Conservation (phyloP, 1,140 invertebrate species). For the Leptopilina boulardi region DNA sequence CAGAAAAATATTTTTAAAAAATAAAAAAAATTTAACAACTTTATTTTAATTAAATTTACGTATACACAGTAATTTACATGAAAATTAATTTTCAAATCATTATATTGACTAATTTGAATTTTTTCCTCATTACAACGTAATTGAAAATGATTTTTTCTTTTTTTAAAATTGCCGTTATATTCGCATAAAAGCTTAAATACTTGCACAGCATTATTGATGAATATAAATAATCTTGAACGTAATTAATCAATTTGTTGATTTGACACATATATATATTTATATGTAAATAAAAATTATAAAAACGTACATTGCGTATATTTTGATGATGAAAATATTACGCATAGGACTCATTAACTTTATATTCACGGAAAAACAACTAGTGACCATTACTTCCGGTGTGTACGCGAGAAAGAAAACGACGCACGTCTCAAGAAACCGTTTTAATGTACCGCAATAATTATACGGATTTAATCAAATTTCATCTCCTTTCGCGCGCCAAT, state of each 20-base stretch:
- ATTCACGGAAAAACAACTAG: not conserved
- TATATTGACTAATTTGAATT: not conserved
- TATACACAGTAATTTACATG: too few species aligned
- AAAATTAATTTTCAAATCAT: too few species aligned
- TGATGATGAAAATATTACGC: not conserved
- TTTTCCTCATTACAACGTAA: not conserved
- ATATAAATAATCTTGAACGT: not conserved
- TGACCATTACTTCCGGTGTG: constrained; percentile 17
- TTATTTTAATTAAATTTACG: too few species aligned
- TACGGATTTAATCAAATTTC: constrained; percentile 30
- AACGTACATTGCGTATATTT: too few species aligned
- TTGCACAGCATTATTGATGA: not conserved
- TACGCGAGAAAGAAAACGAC: not conserved
- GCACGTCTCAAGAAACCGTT: constrained; percentile 24
- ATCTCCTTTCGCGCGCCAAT: not conserved
- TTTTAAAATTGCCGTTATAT: not conserved
- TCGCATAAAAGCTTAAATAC: not conserved
- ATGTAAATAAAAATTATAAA: too few species aligned
- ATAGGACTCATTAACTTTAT: constrained; percentile 5
- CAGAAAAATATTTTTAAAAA: too few species aligned
- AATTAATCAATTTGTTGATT: not conserved
- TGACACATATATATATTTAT: not conserved
- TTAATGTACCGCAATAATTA: constrained; percentile 34
- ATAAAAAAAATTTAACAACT: constrained; percentile 43
- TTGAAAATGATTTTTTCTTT: not conserved